Conservation (phyloP, 2,113 vertebrate genomes). For the Orycteropus afer region DNA sequence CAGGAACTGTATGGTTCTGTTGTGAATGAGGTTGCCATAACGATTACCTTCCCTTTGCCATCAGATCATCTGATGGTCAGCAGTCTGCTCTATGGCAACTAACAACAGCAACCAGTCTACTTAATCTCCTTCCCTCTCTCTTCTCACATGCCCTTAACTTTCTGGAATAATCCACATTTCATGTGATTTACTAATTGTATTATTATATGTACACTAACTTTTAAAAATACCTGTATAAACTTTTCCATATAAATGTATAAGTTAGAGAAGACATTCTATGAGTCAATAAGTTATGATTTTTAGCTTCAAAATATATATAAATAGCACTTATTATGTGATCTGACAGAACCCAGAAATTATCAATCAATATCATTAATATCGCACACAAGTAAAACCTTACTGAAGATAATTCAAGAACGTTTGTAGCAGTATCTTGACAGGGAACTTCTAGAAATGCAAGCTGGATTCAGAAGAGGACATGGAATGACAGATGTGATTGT, state of each 20-base stretch:
- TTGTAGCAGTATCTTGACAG: too few relatives aligned
- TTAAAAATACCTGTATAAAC: neutral
- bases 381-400: too few relatives aligned
- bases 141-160: neutral
- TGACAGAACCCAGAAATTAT: too few relatives aligned
- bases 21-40: neutral
- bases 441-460: too few relatives aligned
- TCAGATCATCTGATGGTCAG: too few relatives aligned
- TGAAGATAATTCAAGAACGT: too few relatives aligned
- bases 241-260: neutral
- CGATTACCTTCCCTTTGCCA: too few relatives aligned
- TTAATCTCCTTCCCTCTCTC: neutral
- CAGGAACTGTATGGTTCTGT: neutral
- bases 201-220: neutral
- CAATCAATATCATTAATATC: too few relatives aligned
- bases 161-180: neutral
- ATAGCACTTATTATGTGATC: neutral
- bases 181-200: neutral
- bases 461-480: too few relatives aligned
- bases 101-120: neutral
- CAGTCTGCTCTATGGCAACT: neutral
- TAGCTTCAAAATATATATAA: constrained; percentile 27
- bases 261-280: neutral
- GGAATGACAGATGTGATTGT: too few relatives aligned
- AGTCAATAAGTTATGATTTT: neutral